Base-by-base conservation (phyloP, 1,140 invertebrate species). In the Pseudoatta argentina region DNA sequence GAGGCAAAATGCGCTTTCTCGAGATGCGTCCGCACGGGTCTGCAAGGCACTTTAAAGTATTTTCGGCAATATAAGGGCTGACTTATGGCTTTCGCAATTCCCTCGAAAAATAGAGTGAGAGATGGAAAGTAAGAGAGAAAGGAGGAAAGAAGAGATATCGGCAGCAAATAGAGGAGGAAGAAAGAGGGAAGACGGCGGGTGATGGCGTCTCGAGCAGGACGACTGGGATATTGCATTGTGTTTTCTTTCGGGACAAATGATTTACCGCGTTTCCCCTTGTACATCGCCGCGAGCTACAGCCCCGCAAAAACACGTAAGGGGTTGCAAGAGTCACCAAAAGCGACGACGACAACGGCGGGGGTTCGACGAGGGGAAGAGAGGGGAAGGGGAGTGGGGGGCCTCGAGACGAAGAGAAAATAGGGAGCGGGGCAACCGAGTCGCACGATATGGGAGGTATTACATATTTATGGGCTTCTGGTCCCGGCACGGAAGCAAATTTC, bases 201-300 rank as follows among this genome's bases (percentile, higher is more conserved):
- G 67, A 66, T 82, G 85, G 87, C 91, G 91, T 88, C 89, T 91
- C 79, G 86, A 85, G 75, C 87, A 82, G 87, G 88, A 91, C 86
- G 86, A 88, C 78, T 83, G 82, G 90, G 89, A 91, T 91, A 91
- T 91, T 91, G 90, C 89, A 95, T 95, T 95, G 94, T 95, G 92
- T 94, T 95, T 95, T 95, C 94, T 93, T 94, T 94, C 93, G 92
- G 93, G 91, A 93, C 94, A 93, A 95, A 94, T 95, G 94, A 95
- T 95, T 95, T 95, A 95, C 92, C 92, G 92, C 91, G 90, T 88
- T 91, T 90, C 89, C 91, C 92, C 88, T 91, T 89, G 79, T 83
- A 86, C 89, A 91, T 92, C 88, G 93, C 92, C 90, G 91, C 92
- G 89, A 92, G 90, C 89, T 89, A 87, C 86, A 88, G 71, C 86